Conservation (phyloP, 2,888 invertebrate species). For the Leptura quadrifasciata region DNA sequence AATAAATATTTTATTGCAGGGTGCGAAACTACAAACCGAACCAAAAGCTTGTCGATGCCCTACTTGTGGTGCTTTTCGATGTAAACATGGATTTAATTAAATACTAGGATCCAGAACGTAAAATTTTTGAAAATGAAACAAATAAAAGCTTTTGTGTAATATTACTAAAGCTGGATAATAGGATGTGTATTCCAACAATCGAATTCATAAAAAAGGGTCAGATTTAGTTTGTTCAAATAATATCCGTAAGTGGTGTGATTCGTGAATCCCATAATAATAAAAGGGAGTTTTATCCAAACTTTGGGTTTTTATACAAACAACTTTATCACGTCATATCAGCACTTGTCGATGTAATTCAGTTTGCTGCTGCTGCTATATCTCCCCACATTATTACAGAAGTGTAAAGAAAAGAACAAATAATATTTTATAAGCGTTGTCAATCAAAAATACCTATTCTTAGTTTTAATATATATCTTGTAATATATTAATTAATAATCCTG, state of each 20-base stretch:
- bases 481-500: no score
- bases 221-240: neutral
- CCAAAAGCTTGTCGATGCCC: no score
- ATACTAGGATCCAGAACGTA: no score
- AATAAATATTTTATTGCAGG: no score
- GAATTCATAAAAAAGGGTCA: neutral
- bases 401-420: no score
- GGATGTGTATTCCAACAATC: neutral
- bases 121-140: neutral
- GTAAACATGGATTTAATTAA: no score
- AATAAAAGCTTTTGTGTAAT: neutral
- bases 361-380: neutral
- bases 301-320: slow-evolving; percentile 7
- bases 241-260: neutral
- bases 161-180: neutral
- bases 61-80: no score
- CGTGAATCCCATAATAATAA: neutral
- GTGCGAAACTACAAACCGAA: no score
- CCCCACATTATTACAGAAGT: no score
- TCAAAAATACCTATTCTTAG: no score
- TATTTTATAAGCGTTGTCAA: no score
- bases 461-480: no score
- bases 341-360: neutral
- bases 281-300: neutral
- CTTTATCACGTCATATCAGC: neutral